These are phyloP conservation scores for Chaetodon trifasciatus DNA, from an alignment of 2,797 vertebrate species.

Conservation along the genomic window DNA sequence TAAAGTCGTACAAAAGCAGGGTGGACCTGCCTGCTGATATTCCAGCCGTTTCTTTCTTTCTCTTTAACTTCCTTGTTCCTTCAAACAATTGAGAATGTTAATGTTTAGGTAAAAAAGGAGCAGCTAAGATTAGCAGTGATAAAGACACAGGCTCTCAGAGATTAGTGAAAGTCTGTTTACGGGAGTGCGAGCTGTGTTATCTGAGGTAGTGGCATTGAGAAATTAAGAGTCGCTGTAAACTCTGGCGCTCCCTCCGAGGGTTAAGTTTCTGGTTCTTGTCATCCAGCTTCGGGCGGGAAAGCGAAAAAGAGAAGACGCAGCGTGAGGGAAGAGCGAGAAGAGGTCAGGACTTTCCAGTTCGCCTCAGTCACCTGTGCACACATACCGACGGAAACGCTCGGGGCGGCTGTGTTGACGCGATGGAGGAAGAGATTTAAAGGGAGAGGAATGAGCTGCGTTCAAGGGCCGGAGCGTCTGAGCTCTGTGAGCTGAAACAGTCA, in stretches of 20 bases:
- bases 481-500: neutral
- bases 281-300: neutral
- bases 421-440: neutral
- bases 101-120: constrained; percentile 28
- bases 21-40: constrained; percentile 51
- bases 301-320: neutral
- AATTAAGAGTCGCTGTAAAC: constrained; percentile 11
- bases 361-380: constrained; percentile 52
- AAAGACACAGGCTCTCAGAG: constrained; percentile 13
- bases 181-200: constrained; percentile 4
- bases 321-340: constrained; percentile 14
- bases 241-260: constrained; percentile 5
- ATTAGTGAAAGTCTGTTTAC: constrained; percentile 37
- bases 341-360: constrained; percentile 67
- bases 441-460: constrained; percentile 7
- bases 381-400: constrained; percentile 18
- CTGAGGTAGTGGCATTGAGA: constrained; percentile 19
- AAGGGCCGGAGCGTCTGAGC: neutral
- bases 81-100: constrained; percentile 53
- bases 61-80: constrained; percentile 53
- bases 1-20: constrained; percentile 67
- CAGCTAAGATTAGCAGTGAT: constrained; percentile 42
- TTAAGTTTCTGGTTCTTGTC: constrained; percentile 61
- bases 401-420: neutral
- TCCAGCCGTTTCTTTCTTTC: constrained; percentile 42